Evolutionary conservation across 1,140 invertebrate species (phyloP), one percentile per base, ranked within the genome.

Genomic region (Whitmania pigra): DNA sequence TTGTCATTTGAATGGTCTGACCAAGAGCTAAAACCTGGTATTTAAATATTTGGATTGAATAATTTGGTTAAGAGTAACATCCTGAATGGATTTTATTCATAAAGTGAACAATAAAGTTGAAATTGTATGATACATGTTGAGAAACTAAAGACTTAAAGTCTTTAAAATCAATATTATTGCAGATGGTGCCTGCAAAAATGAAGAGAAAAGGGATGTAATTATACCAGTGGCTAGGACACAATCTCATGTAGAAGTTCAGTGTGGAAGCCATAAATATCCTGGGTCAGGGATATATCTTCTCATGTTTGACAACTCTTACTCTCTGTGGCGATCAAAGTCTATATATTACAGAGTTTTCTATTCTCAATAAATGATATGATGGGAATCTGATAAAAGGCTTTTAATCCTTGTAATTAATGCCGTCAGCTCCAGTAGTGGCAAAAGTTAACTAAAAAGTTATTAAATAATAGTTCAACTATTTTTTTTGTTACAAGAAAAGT

Each of bases 251-350:
- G 93, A 98, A 85, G 92, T 99, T 0, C 97, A 97, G 79, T 94
- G 93, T 60, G 96, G 96, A 13, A 94, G 90, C 76, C 97, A 99
- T 83, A 85, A 88, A 36, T 99, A 99, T 84, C 96, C 97, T 7
- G 95, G 84, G 7, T 78, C 92, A 25, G 96, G 97, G 53, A 91
- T 98, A 49, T 99, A 99, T 84, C 84, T 98, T 79, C 85, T 99
- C 11, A 99, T 99, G 85, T 99, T 99, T 83, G 96, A 99, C 84
- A 99, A 99, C 84, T 95, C 94, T 0, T 99, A 97, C 83, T 97
- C 94, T 63, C 84, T 99, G 71, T 99, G 95, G 95, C 87, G 97
- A 77, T 96, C 93, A 76, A 99, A 99, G 88, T 97, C 93, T 17
- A 86, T 99, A 40, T 99, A 98, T 81, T 99, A 99, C 83, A 87